phyloP scores from a whole-genome alignment of 2,888 invertebrate genomes.

The Drosophila antonietae region DNA sequence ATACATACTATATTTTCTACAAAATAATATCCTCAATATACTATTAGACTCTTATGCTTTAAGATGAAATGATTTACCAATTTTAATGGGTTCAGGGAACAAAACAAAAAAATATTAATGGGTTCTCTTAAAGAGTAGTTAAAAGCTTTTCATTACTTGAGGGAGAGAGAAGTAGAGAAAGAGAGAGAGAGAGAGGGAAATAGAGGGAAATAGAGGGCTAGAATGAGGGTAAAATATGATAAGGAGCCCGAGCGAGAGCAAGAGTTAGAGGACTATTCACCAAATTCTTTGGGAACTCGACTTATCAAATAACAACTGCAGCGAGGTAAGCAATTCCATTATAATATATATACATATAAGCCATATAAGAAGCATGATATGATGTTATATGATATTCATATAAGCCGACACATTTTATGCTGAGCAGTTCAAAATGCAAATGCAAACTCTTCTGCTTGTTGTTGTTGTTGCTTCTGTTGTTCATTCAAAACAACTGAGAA shows the following conservation, averaged over 20 bases:
- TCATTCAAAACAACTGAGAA: constrained; percentile 36
- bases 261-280: background rate
- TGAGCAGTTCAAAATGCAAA: constrained; percentile 30
- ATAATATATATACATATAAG: background rate
- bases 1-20: no score
- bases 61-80: no score
- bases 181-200: background rate
- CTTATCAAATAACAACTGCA: constrained; percentile 55
- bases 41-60: no score
- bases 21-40: no score
- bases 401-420: constrained; percentile 32
- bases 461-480: background rate
- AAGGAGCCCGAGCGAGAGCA: background rate
- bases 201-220: no score
- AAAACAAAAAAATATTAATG: background rate
- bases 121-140: background rate
- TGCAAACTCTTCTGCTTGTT: background rate
- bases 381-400: constrained; percentile 47
- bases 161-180: background rate
- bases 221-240: background rate
- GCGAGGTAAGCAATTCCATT: constrained; percentile 57
- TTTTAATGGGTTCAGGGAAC: no score
- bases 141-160: no score
- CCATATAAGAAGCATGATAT: constrained; percentile 7
- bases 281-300: background rate